Evolutionary conservation across 2,113 vertebrate genomes (phyloP).

Genomic region (Struthio camelus): DNA sequence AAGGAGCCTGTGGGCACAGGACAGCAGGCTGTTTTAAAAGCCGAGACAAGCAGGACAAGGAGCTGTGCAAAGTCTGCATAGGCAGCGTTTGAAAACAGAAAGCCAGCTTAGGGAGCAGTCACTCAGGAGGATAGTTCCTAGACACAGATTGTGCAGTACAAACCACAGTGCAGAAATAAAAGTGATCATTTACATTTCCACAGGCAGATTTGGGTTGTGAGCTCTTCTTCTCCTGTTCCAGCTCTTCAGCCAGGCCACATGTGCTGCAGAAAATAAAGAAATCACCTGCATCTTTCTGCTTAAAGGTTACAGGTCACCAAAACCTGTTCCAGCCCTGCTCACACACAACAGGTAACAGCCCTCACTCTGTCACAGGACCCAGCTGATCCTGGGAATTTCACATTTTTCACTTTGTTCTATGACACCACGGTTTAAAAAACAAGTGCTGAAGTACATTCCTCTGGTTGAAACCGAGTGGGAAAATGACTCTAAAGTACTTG

Average conservation of each 20-base stretch:
- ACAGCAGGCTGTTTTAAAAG: background rate
- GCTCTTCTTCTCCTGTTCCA: slow-evolving; percentile 78
- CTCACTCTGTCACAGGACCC: rapidly evolving
- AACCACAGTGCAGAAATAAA: background rate
- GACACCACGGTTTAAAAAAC: background rate
- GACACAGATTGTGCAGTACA: background rate
- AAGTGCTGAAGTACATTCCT: background rate
- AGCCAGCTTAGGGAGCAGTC: background rate
- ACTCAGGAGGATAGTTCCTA: background rate
- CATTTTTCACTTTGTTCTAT: background rate
- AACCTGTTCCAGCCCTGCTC: background rate
- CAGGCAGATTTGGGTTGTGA: slow-evolving; percentile 88
- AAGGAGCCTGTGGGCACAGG: rapidly evolving
- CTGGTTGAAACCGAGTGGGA: background rate
- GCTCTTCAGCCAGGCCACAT: slow-evolving; percentile 93
- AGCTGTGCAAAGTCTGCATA: background rate
- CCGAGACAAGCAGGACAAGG: no score
- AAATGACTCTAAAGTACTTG: background rate
- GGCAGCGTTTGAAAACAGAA: background rate
- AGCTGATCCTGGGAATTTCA: background rate
- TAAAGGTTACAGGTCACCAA: background rate
- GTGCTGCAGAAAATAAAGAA: slow-evolving; percentile 76
- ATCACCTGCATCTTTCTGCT: background rate
- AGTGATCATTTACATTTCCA: slow-evolving; percentile 84
- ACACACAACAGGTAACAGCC: background rate